A percentile compares a stretch with the other conserved stretches of the same genome.
Conservation (phyloP, 2,888 invertebrate species). For the Agriopis marginaria region DNA sequence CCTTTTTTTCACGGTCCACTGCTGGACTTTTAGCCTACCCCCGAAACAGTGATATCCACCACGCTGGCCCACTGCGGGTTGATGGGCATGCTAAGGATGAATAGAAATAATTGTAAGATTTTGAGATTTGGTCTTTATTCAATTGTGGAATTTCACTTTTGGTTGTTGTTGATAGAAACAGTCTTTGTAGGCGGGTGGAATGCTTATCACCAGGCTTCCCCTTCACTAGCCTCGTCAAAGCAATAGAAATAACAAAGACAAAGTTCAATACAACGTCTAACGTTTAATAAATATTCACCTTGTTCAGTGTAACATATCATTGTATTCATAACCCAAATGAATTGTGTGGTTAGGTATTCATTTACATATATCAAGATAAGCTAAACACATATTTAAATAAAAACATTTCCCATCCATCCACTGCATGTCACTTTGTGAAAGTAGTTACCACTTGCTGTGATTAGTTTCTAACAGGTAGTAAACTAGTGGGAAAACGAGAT, state of each 20-base stretch:
- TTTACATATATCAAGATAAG: slow-evolving; percentile 12
- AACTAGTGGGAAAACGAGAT: slow-evolving; percentile 35
- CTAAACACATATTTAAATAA: slow-evolving; percentile 7
- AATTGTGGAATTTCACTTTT: no score
- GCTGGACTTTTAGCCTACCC: no score
- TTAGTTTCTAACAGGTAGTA: slow-evolving; percentile 42
- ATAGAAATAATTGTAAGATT: no score
- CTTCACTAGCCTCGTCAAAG: no score
- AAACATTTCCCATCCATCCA: slow-evolving; percentile 24
- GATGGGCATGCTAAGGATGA: no score
- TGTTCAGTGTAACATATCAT: neutral
- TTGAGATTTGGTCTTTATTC: no score
- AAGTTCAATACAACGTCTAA: neutral
- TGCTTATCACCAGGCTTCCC: no score
- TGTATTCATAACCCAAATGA: slow-evolving; percentile 11
- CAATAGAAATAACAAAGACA: neutral
- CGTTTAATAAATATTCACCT: slow-evolving; percentile 8
- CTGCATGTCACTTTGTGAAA: slow-evolving; percentile 37
- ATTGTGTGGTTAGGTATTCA: neutral
- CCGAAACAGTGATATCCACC: no score
- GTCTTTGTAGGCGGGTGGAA: no score
- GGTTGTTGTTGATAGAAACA: no score
- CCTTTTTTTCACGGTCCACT: no score
- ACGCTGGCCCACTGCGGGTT: no score
- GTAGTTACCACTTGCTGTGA: slow-evolving; percentile 38